Base-by-base conservation (phyloP, 2,888 invertebrate genomes). In the Margaritifera margaritifera region DNA sequence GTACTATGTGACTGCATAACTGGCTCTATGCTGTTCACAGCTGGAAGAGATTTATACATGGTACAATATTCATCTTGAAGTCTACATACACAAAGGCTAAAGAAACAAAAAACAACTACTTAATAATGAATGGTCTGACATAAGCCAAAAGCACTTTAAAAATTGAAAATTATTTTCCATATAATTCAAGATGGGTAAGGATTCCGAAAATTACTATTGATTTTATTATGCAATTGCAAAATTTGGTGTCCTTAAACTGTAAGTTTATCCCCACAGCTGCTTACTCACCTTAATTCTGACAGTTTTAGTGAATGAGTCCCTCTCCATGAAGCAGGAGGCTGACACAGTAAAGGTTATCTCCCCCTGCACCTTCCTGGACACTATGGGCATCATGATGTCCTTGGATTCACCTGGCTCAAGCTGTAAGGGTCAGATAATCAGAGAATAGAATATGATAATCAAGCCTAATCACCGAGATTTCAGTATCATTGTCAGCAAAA, bases 301-400 rank as follows among this genome's bases (percentile, higher is more conserved):
- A 52, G 79, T 82, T 66, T 85, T 85, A 1, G 85, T 84, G 57
- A 89, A 86, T 19, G 81, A 80, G 74, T 90, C 88, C 66, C 88
- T 86, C 53, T 90, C 90, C 73, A 92, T 89, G 80, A 92, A 92
- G n/a, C 91, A 90, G 55, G 90, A 92, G 91, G 72, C 96, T 87
- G 94, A 93, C n/a, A 97, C 91, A 6, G 93, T 94, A 0, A 97
- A 93, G 72, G 92, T 88, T 24, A 92, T 84, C 79, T 94, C 93
- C 2, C 96, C 96, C 25, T 95, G 91, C 8, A 83, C 79, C 52
- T 83, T 67, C 42, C 94, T 92, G 18, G 97, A 94, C 62, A 98
- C 96, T 53, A 98, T 94, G 0, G 98, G 98, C 80, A 98, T 92
- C 90, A 97, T 94, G 54, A 98, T 96, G 55, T 95, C 93, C 54